These are phyloP conservation scores for Hydroisotoma schaefferi DNA, from an alignment of 2,888 invertebrate species.

Conservation along the genomic window DNA sequence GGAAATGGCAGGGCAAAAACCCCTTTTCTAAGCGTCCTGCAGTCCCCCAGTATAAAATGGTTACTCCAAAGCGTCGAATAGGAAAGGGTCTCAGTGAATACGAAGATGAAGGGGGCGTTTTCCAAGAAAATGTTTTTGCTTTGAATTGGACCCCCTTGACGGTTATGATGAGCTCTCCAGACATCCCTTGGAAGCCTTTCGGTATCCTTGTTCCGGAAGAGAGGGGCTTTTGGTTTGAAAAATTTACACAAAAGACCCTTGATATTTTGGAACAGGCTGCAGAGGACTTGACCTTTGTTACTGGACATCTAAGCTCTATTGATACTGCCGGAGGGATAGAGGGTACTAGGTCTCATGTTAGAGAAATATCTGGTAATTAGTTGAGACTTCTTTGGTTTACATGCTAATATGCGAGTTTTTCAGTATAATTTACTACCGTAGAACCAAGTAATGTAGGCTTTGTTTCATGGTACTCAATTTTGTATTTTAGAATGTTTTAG, in stretches of 20 bases:
- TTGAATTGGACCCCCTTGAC: constrained; percentile 30
- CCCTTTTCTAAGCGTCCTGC: background rate
- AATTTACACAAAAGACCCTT: constrained; percentile 21
- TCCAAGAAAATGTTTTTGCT: constrained; percentile 25
- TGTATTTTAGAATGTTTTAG: no score
- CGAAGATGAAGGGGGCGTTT: background rate
- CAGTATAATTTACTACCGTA: no score
- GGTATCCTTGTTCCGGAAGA: constrained; percentile 20
- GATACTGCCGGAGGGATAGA: constrained; percentile 5
- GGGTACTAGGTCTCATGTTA: constrained; percentile 13
- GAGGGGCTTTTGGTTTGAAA: constrained; percentile 17
- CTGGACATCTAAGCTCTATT: constrained; percentile 10
- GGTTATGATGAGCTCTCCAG: constrained; percentile 3
- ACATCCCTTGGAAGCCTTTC: constrained; percentile 10
- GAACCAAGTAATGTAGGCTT: no score
- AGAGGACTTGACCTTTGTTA: constrained; percentile 20
- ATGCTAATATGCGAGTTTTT: no score
- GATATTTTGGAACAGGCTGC: constrained; percentile 28
- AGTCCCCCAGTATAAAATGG: no score
- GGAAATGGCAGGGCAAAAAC: constrained; percentile 5
- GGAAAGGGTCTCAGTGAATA: background rate
- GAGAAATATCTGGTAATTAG: constrained; percentile 4
- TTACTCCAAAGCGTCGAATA: constrained; percentile 8
- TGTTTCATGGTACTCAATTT: no score
- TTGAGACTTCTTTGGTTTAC: no score